These are phyloP conservation scores for Tiliqua scincoides DNA, from an alignment of 2,113 vertebrate genomes.

Conservation along the genomic window DNA sequence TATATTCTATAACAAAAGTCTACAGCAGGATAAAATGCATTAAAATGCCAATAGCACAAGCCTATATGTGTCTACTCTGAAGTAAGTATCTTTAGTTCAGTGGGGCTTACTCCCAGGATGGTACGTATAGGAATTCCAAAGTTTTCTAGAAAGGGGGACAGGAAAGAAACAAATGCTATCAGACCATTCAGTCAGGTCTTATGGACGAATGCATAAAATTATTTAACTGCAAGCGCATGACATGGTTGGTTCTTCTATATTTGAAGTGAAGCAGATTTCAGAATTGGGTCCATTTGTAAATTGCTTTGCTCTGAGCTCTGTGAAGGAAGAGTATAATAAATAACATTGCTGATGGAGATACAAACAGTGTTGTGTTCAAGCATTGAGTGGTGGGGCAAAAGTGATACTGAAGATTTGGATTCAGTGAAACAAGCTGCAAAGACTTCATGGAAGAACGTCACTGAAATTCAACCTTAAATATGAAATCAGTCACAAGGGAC, in stretches of 20 bases:
- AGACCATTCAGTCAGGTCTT: background rate
- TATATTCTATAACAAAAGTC: background rate
- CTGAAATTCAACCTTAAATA: background rate
- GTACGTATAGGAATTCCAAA: too few species aligned
- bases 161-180: background rate
- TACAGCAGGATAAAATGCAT: too few species aligned
- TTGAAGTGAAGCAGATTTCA: background rate
- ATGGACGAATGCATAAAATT: background rate
- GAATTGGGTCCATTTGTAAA: background rate
- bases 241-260: too few species aligned
- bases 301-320: background rate
- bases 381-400: background rate
- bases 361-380: background rate
- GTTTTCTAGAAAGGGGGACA: background rate
- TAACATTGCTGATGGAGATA: background rate
- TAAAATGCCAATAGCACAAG: too few species aligned
- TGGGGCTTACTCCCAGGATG: too few species aligned
- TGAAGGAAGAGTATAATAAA: background rate
- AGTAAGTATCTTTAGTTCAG: too few species aligned
- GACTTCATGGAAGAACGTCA: background rate
- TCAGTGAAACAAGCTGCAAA: background rate
- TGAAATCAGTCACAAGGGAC: background rate
- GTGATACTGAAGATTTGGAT: accelerated
- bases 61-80: too few species aligned
- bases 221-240: background rate